phyloP scores from a whole-genome alignment of 2,113 vertebrate genomes.

The Capreolus pygargus region DNA sequence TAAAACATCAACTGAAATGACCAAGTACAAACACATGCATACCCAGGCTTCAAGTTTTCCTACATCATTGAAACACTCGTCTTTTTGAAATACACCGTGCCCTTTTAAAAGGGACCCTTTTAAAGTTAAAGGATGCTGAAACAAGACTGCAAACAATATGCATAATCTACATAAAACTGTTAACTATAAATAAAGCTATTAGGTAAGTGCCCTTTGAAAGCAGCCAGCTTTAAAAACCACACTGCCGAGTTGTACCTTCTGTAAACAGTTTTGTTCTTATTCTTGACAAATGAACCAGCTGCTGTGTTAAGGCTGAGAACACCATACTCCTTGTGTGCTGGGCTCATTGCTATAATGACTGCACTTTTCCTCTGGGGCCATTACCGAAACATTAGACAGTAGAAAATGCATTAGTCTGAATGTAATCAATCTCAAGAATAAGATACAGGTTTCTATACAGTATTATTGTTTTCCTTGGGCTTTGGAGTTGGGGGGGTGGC shows the following conservation, averaged over 20 bases:
- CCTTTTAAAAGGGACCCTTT: not conserved
- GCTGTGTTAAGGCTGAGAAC: slow-evolving; percentile 70
- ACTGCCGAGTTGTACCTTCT: slow-evolving; percentile 59
- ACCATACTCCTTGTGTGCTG: slow-evolving; percentile 52
- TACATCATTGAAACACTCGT: not conserved
- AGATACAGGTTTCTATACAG: slow-evolving; percentile 62
- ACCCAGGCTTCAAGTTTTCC: not conserved
- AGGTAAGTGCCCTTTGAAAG: slow-evolving; percentile 59
- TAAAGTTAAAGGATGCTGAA: not conserved
- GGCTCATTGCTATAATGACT: slow-evolving; percentile 62
- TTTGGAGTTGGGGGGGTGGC: not conserved
- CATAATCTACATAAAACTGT: slow-evolving; percentile 49
- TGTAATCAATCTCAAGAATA: slow-evolving; percentile 62
- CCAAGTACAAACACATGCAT: not conserved
- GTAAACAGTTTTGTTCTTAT: slow-evolving; percentile 75
- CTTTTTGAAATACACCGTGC: not conserved
- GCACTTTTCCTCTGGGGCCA: slow-evolving; percentile 68
- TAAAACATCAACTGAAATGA: not conserved
- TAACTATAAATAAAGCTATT: slow-evolving; percentile 69
- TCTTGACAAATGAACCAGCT: slow-evolving; percentile 75
- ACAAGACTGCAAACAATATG: slow-evolving; percentile 36
- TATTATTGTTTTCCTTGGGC: slow-evolving; percentile 55
- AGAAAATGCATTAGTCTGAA: slow-evolving; percentile 71
- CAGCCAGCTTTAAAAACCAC: slow-evolving; percentile 64
- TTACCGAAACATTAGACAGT: slow-evolving; percentile 69